phyloP scores from a whole-genome alignment of 1,140 invertebrate genomes.

The Euura lappo region DNA sequence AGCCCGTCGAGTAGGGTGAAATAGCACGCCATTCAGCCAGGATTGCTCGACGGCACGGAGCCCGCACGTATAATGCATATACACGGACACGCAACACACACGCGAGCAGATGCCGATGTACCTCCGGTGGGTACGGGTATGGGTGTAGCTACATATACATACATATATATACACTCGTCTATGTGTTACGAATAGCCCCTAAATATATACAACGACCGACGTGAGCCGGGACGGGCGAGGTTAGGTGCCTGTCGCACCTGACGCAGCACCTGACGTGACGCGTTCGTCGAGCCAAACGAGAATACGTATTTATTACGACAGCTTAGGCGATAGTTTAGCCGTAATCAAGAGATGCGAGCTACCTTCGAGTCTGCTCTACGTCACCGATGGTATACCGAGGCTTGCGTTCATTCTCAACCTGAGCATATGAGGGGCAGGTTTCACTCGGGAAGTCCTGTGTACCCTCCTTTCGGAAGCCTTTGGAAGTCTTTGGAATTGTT shows the following conservation, averaged over 20 bases:
- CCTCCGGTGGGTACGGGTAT: no score
- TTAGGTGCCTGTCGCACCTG: not conserved
- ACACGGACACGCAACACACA: not conserved
- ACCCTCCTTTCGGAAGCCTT: no score
- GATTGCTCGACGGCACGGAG: conserved; percentile 10
- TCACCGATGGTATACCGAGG: no score
- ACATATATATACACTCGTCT: not conserved
- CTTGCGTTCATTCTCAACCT: no score
- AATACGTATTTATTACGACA: conserved; percentile 12
- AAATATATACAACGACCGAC: not conserved
- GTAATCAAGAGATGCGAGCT: not conserved
- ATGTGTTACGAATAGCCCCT: not conserved
- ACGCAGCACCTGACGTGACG: conserved; percentile 2
- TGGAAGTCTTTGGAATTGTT: no score
- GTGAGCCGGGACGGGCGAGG: not conserved
- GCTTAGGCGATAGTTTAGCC: conserved; percentile 8
- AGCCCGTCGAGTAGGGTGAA: conserved; percentile 8
- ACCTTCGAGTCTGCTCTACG: no score
- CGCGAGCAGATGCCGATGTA: no score
- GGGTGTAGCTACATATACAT: no score
- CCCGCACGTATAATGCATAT: not conserved
- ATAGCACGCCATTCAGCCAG: conserved; percentile 12
- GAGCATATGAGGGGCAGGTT: no score
- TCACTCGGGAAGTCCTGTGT: no score
- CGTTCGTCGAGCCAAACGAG: not conserved